Evolutionary conservation across 2,797 vertebrate species (phyloP), one percentile per base, ranked within the genome.

Genomic region (Hydrophis major): DNA sequence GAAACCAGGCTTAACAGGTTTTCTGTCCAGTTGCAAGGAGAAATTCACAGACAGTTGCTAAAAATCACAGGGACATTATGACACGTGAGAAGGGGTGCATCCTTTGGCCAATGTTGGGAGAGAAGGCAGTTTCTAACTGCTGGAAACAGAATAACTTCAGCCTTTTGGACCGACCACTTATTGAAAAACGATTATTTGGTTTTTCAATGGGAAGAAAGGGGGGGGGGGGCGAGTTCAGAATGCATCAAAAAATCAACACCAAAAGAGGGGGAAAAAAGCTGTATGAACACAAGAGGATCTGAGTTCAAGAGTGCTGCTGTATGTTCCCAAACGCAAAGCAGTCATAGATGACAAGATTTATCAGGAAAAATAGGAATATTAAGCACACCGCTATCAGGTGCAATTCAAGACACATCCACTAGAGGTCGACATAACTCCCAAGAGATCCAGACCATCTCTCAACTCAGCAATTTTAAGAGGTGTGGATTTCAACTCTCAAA

Each of bases 81-180:
- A 55, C 53, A 12, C 12, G 16, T 10, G 69, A 32, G n/a, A 90
- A 90, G 4, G 78, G 88, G 42, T 12, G 25, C 13, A 10, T 63
- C 59, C 59, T 89, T 86, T 86, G 56, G 59, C 56, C 89, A 50
- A 22, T n/a, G 59, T 55, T 32, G 78, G 88, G 22, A 93, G 63
- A 90, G 28, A 22, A 93, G 78, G 59, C 56, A 1, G 20, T 50
- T 86, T 66, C 37, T 74, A 74, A 37, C 0, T 32, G 74, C 74
- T 86, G 25, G 83, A 69, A 90, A 53, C 47, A 53, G 86, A 90
- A 90, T 42, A 56, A 86, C n/a, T 16, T 28, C 42, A 20, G 59
- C 63, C 61, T 89, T 83, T 27, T 89, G 50, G 7, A 18, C 25
- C 13, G 6, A 37, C 57, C 42, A 16, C 32, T 50, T 69, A 11